Evolutionary conservation across 2,113 vertebrate species (phyloP).

Genomic region (Forbesichthys papilliferus): DNA sequence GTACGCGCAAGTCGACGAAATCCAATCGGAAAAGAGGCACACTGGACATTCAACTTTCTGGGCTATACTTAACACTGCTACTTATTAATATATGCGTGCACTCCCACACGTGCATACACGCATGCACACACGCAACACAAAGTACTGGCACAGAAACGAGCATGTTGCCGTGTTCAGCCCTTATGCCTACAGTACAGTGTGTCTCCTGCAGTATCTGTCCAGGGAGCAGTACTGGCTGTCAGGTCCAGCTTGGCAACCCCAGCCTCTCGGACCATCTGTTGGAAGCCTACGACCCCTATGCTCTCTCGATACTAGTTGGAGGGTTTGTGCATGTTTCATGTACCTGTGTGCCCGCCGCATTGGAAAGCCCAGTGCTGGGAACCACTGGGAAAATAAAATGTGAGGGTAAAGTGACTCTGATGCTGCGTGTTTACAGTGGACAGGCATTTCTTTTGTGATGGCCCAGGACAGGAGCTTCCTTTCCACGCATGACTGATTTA

Average conservation of each 20-base stretch:
- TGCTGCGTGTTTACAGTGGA: no score
- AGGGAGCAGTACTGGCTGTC: constrained; percentile 26
- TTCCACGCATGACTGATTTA: no score
- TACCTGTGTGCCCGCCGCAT: background rate
- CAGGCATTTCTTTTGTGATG: no score
- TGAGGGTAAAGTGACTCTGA: no score
- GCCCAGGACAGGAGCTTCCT: no score
- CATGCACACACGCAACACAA: background rate
- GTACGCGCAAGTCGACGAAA: background rate
- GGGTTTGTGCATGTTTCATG: no score
- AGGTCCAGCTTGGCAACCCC: constrained; percentile 10
- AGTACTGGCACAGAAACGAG: background rate
- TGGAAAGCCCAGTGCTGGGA: background rate
- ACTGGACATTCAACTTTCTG: background rate
- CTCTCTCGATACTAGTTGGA: background rate
- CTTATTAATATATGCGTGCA: background rate
- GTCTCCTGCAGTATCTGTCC: background rate
- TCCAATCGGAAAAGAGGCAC: background rate
- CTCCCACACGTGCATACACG: background rate
- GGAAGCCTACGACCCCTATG: constrained; percentile 3
- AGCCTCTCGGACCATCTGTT: constrained; percentile 31
- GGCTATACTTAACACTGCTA: background rate
- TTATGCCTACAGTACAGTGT: constrained; percentile 1
- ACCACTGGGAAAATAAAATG: no score
- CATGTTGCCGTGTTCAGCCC: background rate